Evolutionary conservation across 2,797 vertebrate species (phyloP).

Genomic region (Schizopygopsis malacanthus): DNA sequence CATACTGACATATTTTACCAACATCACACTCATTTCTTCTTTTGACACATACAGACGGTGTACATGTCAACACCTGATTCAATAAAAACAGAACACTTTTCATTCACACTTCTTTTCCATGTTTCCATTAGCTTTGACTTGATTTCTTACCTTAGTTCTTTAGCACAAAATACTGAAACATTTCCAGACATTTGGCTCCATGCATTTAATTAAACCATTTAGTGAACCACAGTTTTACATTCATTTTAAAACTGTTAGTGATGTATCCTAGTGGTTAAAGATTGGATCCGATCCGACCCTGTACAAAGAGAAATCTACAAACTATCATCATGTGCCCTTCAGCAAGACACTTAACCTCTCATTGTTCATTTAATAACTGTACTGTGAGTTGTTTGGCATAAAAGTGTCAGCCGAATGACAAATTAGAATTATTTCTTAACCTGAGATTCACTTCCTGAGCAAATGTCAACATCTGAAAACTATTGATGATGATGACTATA

Average conservation of each 20-base stretch:
- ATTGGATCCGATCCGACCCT: not conserved
- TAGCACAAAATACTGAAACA: not conserved
- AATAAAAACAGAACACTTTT: not conserved
- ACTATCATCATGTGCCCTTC: not conserved
- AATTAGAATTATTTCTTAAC: not conserved
- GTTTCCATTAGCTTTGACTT: not conserved
- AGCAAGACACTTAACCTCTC: not conserved
- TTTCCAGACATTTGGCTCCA: not conserved
- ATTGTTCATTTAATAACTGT: not conserved
- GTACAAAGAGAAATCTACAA: not conserved
- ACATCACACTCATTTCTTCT: not conserved
- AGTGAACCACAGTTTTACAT: conserved; percentile 1
- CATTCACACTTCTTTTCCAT: not conserved
- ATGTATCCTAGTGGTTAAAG: not conserved
- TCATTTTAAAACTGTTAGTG: not conserved
- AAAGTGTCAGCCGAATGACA: not conserved
- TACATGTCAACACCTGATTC: not conserved
- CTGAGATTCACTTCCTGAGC: not conserved
- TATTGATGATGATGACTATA: not conserved
- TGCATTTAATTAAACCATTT: not conserved
- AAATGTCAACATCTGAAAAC: not conserved
- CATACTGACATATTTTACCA: not conserved
- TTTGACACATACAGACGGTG: not conserved
- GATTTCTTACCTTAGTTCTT: not conserved
- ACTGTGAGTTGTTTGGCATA: not conserved